These are phyloP conservation scores for Drosophila lacteicornis DNA, from an alignment of 1,140 invertebrate species.

Conservation along the genomic window DNA sequence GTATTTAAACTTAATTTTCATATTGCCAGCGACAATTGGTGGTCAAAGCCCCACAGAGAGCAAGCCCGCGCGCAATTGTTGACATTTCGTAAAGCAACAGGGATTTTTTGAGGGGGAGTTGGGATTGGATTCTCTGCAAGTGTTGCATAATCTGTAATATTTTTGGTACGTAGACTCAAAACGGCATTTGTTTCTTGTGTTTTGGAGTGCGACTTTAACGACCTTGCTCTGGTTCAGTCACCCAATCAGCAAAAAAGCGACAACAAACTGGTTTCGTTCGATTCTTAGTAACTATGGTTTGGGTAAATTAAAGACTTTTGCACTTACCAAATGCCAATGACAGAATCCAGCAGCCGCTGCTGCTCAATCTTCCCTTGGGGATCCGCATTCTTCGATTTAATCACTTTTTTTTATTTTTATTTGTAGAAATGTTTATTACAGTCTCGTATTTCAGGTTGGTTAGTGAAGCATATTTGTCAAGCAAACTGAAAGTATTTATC, in stretches of 20 bases:
- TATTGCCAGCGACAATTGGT: conserved; percentile 54
- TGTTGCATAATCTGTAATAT: conserved; percentile 70
- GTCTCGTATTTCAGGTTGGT: conserved; percentile 41
- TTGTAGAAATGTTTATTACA: conserved; percentile 13
- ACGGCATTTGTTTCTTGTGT: conserved; percentile 34
- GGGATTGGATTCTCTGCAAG: background rate
- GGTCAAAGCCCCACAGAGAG: conserved; percentile 31
- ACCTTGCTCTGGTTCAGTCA: conserved; percentile 76
- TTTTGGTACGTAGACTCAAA: conserved; percentile 46
- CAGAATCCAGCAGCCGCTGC: conserved; percentile 60
- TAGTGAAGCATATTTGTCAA: conserved; percentile 51
- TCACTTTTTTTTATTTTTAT: background rate
- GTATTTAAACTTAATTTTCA: conserved; percentile 76
- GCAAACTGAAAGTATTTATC: conserved; percentile 40
- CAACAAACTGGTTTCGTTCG: conserved; percentile 56
- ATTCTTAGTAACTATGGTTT: conserved; percentile 40
- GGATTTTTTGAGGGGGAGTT: conserved; percentile 17
- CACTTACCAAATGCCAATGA: conserved; percentile 80
- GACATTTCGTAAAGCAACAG: conserved; percentile 51
- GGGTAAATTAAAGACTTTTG: conserved; percentile 59
- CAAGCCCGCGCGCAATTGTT: conserved; percentile 15
- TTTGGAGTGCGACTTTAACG: conserved; percentile 33
- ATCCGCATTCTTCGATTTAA: conserved; percentile 34
- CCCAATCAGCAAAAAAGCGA: conserved; percentile 21
- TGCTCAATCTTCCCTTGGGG: conserved; percentile 27